These are phyloP conservation scores for Drosophila gunungcola DNA, from an alignment of 1,140 invertebrate genomes.

Conservation along the genomic window DNA sequence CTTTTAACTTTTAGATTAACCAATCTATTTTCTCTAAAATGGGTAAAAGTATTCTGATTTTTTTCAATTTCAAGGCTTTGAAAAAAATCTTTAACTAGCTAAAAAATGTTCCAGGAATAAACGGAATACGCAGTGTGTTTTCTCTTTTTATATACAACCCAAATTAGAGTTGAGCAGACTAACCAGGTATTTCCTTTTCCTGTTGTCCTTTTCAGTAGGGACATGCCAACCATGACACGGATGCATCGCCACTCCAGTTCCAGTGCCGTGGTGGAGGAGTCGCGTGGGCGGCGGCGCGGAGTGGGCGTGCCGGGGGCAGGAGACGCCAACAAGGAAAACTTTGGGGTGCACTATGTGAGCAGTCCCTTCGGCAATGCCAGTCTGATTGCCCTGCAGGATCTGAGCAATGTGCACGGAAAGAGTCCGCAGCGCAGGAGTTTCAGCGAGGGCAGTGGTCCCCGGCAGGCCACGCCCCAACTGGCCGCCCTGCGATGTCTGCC, in stretches of 20 bases:
- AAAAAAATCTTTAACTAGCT: too few species aligned
- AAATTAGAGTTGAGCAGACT: too few species aligned
- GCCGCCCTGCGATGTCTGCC: constrained; percentile 63
- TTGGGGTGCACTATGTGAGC: constrained; percentile 78
- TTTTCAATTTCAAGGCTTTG: too few species aligned
- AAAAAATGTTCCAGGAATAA: too few species aligned
- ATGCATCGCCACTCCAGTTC: constrained; percentile 80
- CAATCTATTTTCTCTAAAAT: too few species aligned
- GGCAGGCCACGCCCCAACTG: constrained; percentile 67
- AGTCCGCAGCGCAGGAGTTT: constrained; percentile 72
- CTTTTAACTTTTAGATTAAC: too few species aligned
- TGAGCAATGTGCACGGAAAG: constrained; percentile 78
- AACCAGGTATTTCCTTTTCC: not conserved
- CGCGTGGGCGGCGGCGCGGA: constrained; percentile 45
- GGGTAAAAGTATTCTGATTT: too few species aligned
- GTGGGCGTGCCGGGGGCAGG: constrained; percentile 21
- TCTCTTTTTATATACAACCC: too few species aligned
- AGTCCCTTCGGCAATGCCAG: constrained; percentile 79
- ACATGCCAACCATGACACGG: constrained; percentile 82
- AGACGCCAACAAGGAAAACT: constrained; percentile 79
- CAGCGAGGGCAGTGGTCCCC: constrained; percentile 68
- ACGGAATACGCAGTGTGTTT: too few species aligned
- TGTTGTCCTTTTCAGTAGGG: constrained; percentile 17
- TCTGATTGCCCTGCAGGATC: constrained; percentile 75
- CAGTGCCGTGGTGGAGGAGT: constrained; percentile 58